phyloP scores from a whole-genome alignment of 35 echinoderm and acorn worm genomes.

The Anneissia japonica region DNA sequence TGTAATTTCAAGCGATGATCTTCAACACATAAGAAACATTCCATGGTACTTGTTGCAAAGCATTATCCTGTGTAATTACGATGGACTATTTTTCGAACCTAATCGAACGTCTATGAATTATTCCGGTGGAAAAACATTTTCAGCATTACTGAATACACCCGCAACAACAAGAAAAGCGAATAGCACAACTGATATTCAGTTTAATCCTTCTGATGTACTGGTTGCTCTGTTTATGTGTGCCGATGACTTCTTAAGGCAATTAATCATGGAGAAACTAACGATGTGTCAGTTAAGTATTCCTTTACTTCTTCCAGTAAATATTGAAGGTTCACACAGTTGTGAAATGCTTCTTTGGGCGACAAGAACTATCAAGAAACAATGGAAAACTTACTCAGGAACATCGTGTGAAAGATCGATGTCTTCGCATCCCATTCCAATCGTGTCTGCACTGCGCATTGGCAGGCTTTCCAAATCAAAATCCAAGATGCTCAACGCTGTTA shows the following conservation, averaged over 20 bases:
- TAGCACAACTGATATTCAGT: too few relatives aligned
- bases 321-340: not conserved
- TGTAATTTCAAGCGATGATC: too few relatives aligned
- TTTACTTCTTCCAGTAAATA: not conserved
- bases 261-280: not conserved
- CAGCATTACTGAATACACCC: too few relatives aligned
- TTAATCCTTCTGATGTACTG: constrained; percentile 1
- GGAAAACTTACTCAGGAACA: not conserved
- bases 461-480: not conserved
- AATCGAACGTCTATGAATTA: too few relatives aligned
- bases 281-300: not conserved
- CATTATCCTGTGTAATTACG: too few relatives aligned
- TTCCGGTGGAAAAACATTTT: too few relatives aligned
- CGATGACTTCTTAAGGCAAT: not conserved
- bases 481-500: not conserved
- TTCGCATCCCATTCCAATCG: not conserved
- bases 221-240: not conserved
- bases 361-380: not conserved
- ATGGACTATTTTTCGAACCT: too few relatives aligned
- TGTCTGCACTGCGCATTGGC: not conserved
- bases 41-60: too few relatives aligned
- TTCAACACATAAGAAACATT: too few relatives aligned
- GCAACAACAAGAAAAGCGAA: too few relatives aligned
- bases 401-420: not conserved
- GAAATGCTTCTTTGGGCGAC: not conserved